phyloP scores from a whole-genome alignment of 2,888 invertebrate species.

The Formica aserva region DNA sequence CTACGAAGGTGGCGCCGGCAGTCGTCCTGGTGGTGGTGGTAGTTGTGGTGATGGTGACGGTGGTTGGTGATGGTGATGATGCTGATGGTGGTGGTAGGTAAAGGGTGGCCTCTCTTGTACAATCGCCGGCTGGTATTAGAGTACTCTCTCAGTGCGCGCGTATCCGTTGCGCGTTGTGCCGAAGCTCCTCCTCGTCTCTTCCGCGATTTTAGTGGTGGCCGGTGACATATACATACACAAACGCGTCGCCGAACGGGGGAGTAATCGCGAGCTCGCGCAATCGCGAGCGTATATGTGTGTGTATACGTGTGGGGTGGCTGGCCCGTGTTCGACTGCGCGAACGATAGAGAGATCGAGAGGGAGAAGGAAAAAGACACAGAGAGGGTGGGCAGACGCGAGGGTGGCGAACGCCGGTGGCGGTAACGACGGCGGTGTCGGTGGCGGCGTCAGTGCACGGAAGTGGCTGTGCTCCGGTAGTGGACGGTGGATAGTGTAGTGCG shows the following conservation, averaged over 20 bases:
- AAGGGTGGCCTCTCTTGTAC: slow-evolving; percentile 66
- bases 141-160: slow-evolving; percentile 78
- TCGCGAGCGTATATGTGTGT: slow-evolving; percentile 21
- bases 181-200: slow-evolving; percentile 70
- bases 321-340: slow-evolving; percentile 50
- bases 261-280: slow-evolving; percentile 44
- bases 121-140: slow-evolving; percentile 51
- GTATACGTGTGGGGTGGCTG: slow-evolving; percentile 21
- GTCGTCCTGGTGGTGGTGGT: slow-evolving; percentile 57
- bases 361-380: slow-evolving; percentile 30
- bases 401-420: slow-evolving; percentile 64
- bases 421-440: slow-evolving; percentile 50
- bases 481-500: slow-evolving; percentile 69
- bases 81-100: slow-evolving; percentile 54
- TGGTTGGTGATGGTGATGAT: slow-evolving; percentile 55
- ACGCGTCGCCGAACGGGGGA: not conserved
- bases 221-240: not conserved
- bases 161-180: slow-evolving; percentile 77
- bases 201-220: not conserved
- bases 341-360: slow-evolving; percentile 12
- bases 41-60: slow-evolving; percentile 53
- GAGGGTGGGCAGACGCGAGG: slow-evolving; percentile 57
- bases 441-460: slow-evolving; percentile 58
- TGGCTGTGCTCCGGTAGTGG: slow-evolving; percentile 63
- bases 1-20: slow-evolving; percentile 42